Percentiles rank a stretch among this genome's conserved stretches.
These are phyloP conservation scores for Ommatoiulus sabulosus DNA, from an alignment of 2,888 invertebrate species.

Conservation along the genomic window DNA sequence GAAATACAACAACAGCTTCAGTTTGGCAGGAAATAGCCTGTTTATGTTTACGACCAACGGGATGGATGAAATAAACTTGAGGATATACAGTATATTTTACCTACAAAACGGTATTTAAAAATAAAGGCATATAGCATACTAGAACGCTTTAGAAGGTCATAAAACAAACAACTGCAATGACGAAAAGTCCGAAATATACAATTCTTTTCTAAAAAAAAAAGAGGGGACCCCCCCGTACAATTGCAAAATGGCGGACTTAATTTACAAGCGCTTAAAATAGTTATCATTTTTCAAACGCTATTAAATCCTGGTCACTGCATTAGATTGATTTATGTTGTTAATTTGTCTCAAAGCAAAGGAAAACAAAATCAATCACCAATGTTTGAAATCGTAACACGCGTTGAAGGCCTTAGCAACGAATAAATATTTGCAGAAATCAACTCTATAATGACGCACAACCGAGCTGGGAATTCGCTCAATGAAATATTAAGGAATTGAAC, in stretches of 20 bases:
- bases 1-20: conserved; percentile 26
- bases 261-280: no score
- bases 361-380: background rate
- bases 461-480: background rate
- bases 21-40: background rate
- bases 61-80: background rate
- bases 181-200: no score
- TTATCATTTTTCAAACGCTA: no score
- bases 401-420: background rate
- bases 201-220: no score
- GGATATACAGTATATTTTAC: background rate
- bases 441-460: background rate
- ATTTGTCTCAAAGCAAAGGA: background rate
- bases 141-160: no score
- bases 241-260: no score
- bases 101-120: background rate
- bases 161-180: no score
- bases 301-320: no score
- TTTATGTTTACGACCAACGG: conserved; percentile 8
- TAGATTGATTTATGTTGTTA: background rate
- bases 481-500: background rate
- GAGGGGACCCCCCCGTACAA: no score
- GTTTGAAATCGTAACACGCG: background rate
- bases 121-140: background rate
- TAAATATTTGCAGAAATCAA: background rate